Conservation (phyloP, 2,113 vertebrate genomes). For the Pedionomus torquatus region DNA sequence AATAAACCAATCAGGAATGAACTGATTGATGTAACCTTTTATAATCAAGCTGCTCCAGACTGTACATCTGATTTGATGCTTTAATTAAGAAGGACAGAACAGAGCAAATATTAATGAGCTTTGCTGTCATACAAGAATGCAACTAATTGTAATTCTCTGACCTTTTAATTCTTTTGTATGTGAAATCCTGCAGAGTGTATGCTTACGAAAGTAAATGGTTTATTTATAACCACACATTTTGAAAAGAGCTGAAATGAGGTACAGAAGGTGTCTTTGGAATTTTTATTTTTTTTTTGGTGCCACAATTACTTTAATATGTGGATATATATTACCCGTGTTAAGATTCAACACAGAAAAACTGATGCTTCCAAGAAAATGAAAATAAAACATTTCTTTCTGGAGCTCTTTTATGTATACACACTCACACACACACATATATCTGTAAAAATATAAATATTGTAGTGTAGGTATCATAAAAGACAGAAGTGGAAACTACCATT, state of each 20-base stretch:
- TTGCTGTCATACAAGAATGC: background rate
- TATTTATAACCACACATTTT: slow-evolving; percentile 38
- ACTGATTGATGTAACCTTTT: background rate
- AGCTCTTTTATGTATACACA: background rate
- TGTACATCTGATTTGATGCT: background rate
- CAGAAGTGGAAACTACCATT: background rate
- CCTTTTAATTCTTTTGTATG: background rate
- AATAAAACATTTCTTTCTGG: background rate
- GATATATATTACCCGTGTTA: background rate
- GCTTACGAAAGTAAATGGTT: background rate
- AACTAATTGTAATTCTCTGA: background rate
- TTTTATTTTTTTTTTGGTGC: background rate
- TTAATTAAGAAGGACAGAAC: slow-evolving; percentile 14
- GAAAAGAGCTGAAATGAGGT: slow-evolving; percentile 7
- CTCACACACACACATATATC: background rate
- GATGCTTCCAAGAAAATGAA: background rate
- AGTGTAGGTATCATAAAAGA: background rate
- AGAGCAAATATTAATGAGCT: background rate
- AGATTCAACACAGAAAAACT: background rate
- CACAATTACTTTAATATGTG: slow-evolving; percentile 2
- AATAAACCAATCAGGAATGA: slow-evolving; percentile 5
- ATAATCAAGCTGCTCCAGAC: background rate
- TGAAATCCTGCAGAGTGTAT: background rate
- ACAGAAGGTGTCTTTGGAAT: background rate
- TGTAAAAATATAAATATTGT: background rate